Percentiles rank a stretch among this genome's conserved stretches.
Evolutionary conservation across 2,888 invertebrate species (phyloP).

Genomic region (Idaea straminata): DNA sequence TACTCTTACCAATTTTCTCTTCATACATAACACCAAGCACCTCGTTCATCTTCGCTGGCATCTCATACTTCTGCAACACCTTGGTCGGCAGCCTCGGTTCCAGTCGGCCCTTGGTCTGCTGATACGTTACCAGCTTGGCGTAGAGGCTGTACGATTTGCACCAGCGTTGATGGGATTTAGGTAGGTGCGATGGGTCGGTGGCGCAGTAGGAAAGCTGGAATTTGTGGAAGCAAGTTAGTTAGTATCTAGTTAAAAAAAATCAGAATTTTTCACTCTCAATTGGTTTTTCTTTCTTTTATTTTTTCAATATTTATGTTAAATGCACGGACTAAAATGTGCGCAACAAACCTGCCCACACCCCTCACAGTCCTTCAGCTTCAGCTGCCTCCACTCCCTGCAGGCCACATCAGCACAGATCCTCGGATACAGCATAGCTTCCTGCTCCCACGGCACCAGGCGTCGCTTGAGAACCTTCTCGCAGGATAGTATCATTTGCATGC

Average conservation of each 20-base stretch:
- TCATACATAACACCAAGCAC: constrained; percentile 71
- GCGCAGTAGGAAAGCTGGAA: constrained; percentile 78
- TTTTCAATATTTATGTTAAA: background rate
- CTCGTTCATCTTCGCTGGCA: constrained; percentile 71
- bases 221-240: background rate
- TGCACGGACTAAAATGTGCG: background rate
- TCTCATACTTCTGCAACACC: constrained; percentile 46
- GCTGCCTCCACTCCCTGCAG: constrained; percentile 79
- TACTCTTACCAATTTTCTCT: constrained; percentile 68
- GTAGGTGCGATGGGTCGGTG: constrained; percentile 71
- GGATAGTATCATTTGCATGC: constrained; percentile 82
- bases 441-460: constrained; percentile 82
- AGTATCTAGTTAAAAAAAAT: background rate
- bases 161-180: constrained; percentile 78
- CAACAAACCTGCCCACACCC: constrained; percentile 79
- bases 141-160: constrained; percentile 83
- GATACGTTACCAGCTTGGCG: constrained; percentile 79
- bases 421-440: constrained; percentile 85
- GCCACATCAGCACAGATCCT: constrained; percentile 77
- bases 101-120: constrained; percentile 79
- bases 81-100: constrained; percentile 81
- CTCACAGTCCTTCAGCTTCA: constrained; percentile 74
- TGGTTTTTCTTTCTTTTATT: too few species aligned
- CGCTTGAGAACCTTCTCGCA: constrained; percentile 81
- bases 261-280: background rate